phyloP scores from a whole-genome alignment of 2,888 invertebrate species.

The Agrochola lota region DNA sequence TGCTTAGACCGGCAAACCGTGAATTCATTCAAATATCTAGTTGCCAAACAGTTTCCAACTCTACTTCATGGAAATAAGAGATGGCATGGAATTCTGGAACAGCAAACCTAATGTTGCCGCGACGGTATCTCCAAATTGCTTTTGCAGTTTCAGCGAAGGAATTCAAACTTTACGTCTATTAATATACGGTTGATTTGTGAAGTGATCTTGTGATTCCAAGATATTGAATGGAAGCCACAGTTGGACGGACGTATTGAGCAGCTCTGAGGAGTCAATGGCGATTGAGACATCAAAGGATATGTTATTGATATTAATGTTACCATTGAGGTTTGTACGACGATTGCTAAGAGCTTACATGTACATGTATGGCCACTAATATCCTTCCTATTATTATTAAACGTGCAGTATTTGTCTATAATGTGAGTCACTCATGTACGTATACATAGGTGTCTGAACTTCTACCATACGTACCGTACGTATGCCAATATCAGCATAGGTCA shows the following conservation, averaged over 20 bases:
- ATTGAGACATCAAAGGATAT: conserved; percentile 59
- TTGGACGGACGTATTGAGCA: conserved; percentile 59
- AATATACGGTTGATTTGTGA: conserved; percentile 34
- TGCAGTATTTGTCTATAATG: no score
- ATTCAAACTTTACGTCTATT: conserved; percentile 48
- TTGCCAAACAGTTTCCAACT: conserved; percentile 29
- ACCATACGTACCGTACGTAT: no score
- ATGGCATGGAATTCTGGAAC: not conserved
- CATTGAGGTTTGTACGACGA: conserved; percentile 28
- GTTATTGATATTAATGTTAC: conserved; percentile 55
- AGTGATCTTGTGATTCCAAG: conserved; percentile 9
- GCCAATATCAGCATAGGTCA: no score
- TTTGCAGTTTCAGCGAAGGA: conserved; percentile 39
- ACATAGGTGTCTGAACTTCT: no score
- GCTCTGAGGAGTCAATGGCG: conserved; percentile 39
- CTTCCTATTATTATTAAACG: no score
- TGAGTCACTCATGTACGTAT: no score
- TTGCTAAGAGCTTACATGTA: conserved; percentile 4
- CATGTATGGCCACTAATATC: not conserved
- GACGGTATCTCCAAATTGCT: conserved; percentile 61
- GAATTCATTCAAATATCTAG: conserved; percentile 3
- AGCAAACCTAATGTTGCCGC: conserved; percentile 31
- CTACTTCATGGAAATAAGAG: conserved; percentile 34
- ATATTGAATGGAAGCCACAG: conserved; percentile 58
- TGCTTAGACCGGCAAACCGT: conserved; percentile 29